Percentiles rank a stretch among this genome's conserved stretches.
These are phyloP conservation scores for Numenius phaeopus DNA, from an alignment of 2,797 vertebrate genomes.

Conservation along the genomic window DNA sequence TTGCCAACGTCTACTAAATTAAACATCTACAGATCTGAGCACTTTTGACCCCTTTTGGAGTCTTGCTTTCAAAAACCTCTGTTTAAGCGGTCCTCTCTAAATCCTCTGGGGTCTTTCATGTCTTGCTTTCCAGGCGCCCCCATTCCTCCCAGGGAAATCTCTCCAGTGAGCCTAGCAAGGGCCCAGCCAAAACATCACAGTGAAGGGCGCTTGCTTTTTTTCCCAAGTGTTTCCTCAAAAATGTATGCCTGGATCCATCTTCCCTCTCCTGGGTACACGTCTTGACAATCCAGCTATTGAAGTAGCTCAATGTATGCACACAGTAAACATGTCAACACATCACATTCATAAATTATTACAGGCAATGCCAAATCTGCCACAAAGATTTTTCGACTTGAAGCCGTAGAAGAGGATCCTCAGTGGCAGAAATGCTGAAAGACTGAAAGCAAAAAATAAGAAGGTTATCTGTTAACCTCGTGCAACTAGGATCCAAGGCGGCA, in stretches of 20 bases:
- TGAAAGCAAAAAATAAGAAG: not conserved
- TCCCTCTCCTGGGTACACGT: not conserved
- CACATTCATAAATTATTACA: conserved; percentile 63
- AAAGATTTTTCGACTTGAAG: conserved; percentile 36
- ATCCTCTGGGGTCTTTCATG: not conserved
- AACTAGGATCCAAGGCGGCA: not conserved
- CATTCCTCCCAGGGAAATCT: not conserved
- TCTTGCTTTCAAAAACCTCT: not conserved
- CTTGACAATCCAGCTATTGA: conserved; percentile 57
- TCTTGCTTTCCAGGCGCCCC: not conserved
- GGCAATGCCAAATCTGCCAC: conserved; percentile 53
- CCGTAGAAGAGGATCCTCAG: conserved; percentile 19
- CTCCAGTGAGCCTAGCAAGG: not conserved
- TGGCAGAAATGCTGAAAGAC: conserved; percentile 46
- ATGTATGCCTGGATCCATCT: conserved; percentile 34
- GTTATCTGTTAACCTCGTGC: not conserved
- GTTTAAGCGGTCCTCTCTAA: not conserved
- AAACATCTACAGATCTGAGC: not conserved
- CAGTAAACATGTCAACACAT: conserved; percentile 58
- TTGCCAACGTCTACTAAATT: not conserved
- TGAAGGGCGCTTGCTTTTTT: not conserved
- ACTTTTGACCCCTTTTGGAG: not conserved
- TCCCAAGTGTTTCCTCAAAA: conserved; percentile 51
- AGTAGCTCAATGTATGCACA: conserved; percentile 45
- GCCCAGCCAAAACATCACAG: conserved; percentile 7